A percentile compares a stretch with the other conserved stretches of the same genome.
phyloP scores from a whole-genome alignment of 2,113 vertebrate genomes.

The Bufo bufo region DNA sequence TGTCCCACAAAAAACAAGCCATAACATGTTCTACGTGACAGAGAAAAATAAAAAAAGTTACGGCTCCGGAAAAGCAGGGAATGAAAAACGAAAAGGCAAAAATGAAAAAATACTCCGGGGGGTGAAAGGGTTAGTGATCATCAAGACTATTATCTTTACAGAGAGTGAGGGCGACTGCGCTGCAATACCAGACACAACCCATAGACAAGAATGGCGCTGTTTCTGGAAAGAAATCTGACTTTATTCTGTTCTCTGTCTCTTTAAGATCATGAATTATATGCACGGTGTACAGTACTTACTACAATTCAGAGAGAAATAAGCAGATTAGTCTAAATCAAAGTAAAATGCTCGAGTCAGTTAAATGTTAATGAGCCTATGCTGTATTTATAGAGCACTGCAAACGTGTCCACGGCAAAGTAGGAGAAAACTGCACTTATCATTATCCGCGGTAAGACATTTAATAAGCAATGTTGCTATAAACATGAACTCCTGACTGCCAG shows the following conservation, averaged over 20 bases:
- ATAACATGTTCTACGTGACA: no score
- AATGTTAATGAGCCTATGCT: slow-evolving; percentile 13
- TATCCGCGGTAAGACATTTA: slow-evolving; percentile 13
- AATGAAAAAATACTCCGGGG: no score
- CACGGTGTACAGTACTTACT: neutral
- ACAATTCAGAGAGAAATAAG: neutral
- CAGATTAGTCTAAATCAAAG: neutral
- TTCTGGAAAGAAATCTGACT: neutral
- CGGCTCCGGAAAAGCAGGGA: no score
- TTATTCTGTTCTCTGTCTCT: neutral
- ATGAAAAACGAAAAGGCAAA: no score
- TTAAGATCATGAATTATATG: neutral
- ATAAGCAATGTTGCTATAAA: slow-evolving; percentile 33
- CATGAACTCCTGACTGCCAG: neutral
- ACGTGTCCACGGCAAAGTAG: slow-evolving; percentile 1
- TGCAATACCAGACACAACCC: neutral
- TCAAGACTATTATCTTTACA: neutral
- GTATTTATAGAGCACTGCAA: slow-evolving; percentile 5
- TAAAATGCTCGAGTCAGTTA: neutral
- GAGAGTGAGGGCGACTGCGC: neutral
- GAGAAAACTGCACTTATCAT: slow-evolving; percentile 4
- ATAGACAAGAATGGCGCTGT: neutral
- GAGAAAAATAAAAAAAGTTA: no score
- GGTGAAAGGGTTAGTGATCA: no score
- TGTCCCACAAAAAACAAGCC: no score